A percentile compares a stretch with the other conserved stretches of the same genome.
phyloP scores from a whole-genome alignment of 1,140 invertebrate species.

The Pollicipes pollicipes region DNA sequence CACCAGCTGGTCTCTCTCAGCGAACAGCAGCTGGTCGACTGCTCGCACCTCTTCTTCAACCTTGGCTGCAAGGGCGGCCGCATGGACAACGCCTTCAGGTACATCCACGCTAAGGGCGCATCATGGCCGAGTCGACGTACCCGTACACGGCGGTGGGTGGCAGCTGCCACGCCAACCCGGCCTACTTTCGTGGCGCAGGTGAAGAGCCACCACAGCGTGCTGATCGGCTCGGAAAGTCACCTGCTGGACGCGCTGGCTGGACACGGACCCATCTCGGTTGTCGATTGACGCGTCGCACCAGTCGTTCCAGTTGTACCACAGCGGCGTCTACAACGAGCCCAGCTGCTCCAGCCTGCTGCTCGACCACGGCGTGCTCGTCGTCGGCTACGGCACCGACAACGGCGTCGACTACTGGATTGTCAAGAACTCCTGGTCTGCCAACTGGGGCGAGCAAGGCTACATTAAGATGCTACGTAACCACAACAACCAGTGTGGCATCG shows the following conservation, averaged over 20 bases:
- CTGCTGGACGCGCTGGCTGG: slow-evolving; percentile 65
- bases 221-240: slow-evolving; percentile 44
- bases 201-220: slow-evolving; percentile 62
- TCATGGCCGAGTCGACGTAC: slow-evolving; percentile 12
- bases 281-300: slow-evolving; percentile 78
- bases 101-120: slow-evolving; percentile 22
- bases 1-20: slow-evolving; percentile 19
- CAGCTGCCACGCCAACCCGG: slow-evolving; percentile 46
- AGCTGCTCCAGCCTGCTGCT: slow-evolving; percentile 38
- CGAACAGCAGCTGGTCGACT: slow-evolving; percentile 15
- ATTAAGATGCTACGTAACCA: slow-evolving; percentile 28
- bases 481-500: slow-evolving; percentile 35
- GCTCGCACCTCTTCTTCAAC: slow-evolving; percentile 21
- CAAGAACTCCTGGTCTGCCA: slow-evolving; percentile 70
- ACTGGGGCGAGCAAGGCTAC: slow-evolving; percentile 31
- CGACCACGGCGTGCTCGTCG: slow-evolving; percentile 52
- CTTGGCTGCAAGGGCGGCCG: slow-evolving; percentile 31
- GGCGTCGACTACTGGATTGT: slow-evolving; percentile 68
- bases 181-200: slow-evolving; percentile 36
- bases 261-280: slow-evolving; percentile 55
- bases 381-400: slow-evolving; percentile 38
- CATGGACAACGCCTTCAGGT: slow-evolving; percentile 27
- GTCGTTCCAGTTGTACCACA: slow-evolving; percentile 20
- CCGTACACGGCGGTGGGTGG: slow-evolving; percentile 21
- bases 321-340: slow-evolving; percentile 45